Evolutionary conservation across 2,797 vertebrate genomes (phyloP).

Genomic region (Nyctibius grandis): DNA sequence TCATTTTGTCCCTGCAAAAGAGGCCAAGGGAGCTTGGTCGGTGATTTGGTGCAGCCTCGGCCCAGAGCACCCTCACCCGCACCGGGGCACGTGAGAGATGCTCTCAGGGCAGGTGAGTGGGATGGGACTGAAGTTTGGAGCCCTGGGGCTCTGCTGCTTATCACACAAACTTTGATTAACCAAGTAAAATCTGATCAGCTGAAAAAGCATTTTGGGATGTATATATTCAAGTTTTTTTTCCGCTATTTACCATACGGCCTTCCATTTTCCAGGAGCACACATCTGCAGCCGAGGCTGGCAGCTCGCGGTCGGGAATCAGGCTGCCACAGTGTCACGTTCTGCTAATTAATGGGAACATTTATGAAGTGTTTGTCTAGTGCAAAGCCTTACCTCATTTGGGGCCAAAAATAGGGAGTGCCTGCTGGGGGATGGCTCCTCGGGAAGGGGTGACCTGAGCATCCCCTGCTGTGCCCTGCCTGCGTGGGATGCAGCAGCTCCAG

Average conservation of each 20-base stretch:
- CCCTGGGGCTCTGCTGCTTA: neutral
- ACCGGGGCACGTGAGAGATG: accelerated
- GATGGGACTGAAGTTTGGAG: neutral
- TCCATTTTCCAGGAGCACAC: neutral
- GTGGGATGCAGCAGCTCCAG: accelerated
- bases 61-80: neutral
- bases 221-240: neutral
- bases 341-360: neutral
- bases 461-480: neutral
- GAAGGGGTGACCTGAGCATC: neutral
- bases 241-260: neutral
- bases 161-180: neutral
- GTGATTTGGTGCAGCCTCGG: neutral
- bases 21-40: accelerated
- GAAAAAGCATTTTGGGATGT: neutral
- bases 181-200: neutral
- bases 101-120: neutral
- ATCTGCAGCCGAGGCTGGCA: neutral
- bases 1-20: neutral
- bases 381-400: neutral
- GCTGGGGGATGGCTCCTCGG: accelerated
- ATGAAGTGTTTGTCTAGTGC: neutral
- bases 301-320: accelerated
- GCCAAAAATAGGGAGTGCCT: neutral
- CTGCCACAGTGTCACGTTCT: neutral